A percentile compares a stretch with the other conserved stretches of the same genome.
Conservation (phyloP, 1,140 invertebrate species). For the Drosophila erecta region DNA sequence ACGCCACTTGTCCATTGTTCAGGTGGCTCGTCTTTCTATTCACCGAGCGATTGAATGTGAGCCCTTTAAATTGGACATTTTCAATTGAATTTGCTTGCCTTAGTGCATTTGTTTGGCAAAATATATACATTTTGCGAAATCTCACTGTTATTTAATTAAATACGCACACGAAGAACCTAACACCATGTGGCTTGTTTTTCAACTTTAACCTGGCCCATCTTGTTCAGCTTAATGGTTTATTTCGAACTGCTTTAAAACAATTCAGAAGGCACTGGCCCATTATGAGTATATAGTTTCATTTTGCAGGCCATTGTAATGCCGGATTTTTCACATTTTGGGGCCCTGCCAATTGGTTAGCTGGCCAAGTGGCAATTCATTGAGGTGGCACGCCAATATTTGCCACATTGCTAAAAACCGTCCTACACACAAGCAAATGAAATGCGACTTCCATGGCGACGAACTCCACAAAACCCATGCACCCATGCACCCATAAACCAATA, state of each 20-base stretch:
- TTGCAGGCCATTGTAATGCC: background rate
- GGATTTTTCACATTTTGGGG: background rate
- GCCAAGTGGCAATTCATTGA: slow-evolving; percentile 30
- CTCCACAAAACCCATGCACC: too few species aligned
- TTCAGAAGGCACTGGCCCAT: too few species aligned
- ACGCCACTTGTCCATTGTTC: slow-evolving; percentile 14
- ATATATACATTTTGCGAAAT: background rate
- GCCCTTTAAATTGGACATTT: background rate
- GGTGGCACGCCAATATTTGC: slow-evolving; percentile 36
- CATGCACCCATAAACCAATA: too few species aligned
- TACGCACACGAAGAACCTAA: too few species aligned
- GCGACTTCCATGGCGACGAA: background rate
- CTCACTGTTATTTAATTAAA: background rate
- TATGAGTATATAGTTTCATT: background rate
- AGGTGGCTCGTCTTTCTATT: background rate
- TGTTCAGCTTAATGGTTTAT: too few species aligned
- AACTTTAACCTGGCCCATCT: too few species aligned
- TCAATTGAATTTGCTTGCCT: slow-evolving; percentile 1
- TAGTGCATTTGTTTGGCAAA: background rate
- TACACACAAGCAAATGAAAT: slow-evolving; percentile 32
- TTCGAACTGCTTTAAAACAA: too few species aligned
- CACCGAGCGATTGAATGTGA: background rate
- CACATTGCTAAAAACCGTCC: slow-evolving; percentile 64
- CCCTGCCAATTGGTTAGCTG: slow-evolving; percentile 17
- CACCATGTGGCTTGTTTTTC: too few species aligned